These are phyloP conservation scores for Calcarius lapponicus DNA, from an alignment of 2,797 vertebrate genomes.

Conservation along the genomic window DNA sequence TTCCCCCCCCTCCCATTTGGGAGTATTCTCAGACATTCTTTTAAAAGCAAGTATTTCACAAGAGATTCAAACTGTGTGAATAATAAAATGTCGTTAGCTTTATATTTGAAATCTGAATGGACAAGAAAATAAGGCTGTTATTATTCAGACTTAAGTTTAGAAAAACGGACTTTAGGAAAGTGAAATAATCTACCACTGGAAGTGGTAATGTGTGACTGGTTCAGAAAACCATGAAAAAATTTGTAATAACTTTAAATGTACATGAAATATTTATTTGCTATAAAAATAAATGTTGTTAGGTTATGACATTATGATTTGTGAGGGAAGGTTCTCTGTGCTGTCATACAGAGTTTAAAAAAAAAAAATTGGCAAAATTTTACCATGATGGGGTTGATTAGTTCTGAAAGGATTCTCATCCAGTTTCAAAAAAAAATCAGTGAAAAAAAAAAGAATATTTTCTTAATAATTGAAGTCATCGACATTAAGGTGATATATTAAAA, in stretches of 20 bases:
- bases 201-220: neutral
- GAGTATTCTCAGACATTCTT: constrained; percentile 17
- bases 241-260: neutral
- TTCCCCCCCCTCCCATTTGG: fast-evolving
- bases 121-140: neutral
- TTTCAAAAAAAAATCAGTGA: neutral
- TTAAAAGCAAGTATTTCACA: neutral
- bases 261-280: neutral
- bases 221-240: neutral
- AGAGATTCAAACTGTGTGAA: neutral
- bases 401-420: neutral
- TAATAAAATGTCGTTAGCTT: constrained; percentile 40
- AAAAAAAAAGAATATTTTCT: neutral
- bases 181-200: neutral
- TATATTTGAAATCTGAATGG: constrained; percentile 2
- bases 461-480: neutral
- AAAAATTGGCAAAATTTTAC: neutral
- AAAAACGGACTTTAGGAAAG: neutral
- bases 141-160: neutral
- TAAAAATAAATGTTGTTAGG: neutral
- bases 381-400: fast-evolving
- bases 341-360: neutral
- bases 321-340: neutral
- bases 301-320: neutral
- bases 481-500: neutral